Conservation (phyloP, 2,113 vertebrate species). For the Saccopteryx leptura region DNA sequence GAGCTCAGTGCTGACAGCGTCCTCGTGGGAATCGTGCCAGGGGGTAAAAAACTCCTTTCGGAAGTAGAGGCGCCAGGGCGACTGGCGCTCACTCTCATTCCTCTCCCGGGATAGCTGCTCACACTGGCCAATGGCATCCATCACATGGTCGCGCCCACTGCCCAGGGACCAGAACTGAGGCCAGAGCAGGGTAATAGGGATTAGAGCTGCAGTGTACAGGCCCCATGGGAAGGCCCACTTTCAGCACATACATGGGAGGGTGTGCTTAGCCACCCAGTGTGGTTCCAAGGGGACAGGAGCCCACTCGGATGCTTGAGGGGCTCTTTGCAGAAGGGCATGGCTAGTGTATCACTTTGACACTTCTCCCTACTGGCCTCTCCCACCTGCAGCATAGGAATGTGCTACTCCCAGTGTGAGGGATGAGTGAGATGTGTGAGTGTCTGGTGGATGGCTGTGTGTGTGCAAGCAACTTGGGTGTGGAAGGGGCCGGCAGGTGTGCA, state of each 20-base stretch:
- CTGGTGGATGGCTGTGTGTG: neutral
- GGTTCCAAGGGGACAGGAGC: neutral
- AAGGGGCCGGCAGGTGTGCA: neutral
- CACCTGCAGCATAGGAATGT: neutral
- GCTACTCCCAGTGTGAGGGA: neutral
- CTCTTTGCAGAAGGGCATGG: neutral
- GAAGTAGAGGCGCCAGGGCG: constrained; percentile 96
- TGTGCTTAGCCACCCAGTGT: neutral
- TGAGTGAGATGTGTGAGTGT: neutral
- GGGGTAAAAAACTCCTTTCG: constrained; percentile 98
- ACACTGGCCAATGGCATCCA: constrained; percentile 97
- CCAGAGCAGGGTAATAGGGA: neutral
- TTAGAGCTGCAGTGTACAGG: neutral
- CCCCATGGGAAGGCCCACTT: neutral
- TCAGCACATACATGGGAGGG: rapidly evolving
- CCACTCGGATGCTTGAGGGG: rapidly evolving
- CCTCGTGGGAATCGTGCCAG: constrained; percentile 94
- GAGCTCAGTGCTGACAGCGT: constrained; percentile 94
- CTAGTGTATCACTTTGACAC: neutral
- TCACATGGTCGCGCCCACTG: constrained; percentile 93
- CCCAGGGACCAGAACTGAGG: constrained; percentile 96
- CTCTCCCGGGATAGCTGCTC: constrained; percentile 94
- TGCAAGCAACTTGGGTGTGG: neutral
- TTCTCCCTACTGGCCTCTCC: neutral
- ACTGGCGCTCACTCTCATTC: constrained; percentile 93